These are phyloP conservation scores for Cephonodes hylas DNA, from an alignment of 2,888 invertebrate species.

Conservation along the genomic window DNA sequence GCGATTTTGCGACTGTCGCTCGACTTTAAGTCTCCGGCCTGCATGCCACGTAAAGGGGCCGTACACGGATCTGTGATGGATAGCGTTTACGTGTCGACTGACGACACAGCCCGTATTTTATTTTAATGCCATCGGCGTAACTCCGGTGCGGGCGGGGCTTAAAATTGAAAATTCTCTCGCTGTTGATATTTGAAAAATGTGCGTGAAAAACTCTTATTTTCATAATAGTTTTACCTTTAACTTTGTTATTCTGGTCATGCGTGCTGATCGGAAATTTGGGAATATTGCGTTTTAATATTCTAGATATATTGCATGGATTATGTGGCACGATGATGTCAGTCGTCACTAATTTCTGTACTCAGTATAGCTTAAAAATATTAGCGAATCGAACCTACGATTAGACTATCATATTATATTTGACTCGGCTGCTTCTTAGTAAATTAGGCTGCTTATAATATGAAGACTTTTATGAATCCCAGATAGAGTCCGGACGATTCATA, in stretches of 20 bases:
- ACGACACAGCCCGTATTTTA: slow-evolving; percentile 68
- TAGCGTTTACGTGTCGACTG: slow-evolving; percentile 75
- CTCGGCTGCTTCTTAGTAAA: no score
- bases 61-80: slow-evolving; percentile 66
- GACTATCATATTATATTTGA: no score
- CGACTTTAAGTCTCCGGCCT: slow-evolving; percentile 41
- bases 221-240: slow-evolving; percentile 13
- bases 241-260: slow-evolving; percentile 3
- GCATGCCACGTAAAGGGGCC: slow-evolving; percentile 44
- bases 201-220: neutral
- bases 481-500: no score
- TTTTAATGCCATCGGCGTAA: slow-evolving; percentile 68
- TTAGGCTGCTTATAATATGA: no score
- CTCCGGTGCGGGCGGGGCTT: slow-evolving; percentile 58
- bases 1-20: slow-evolving; percentile 7
- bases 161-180: slow-evolving; percentile 78
- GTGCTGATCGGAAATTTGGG: neutral
- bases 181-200: slow-evolving; percentile 58
- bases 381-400: no score
- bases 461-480: no score
- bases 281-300: neutral
- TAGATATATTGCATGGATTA: neutral
- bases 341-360: no score
- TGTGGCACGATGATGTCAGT: neutral
- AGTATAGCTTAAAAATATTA: no score